These are phyloP conservation scores for Thalassarche chlororhynchos DNA, from an alignment of 2,113 vertebrate species.

Conservation along the genomic window DNA sequence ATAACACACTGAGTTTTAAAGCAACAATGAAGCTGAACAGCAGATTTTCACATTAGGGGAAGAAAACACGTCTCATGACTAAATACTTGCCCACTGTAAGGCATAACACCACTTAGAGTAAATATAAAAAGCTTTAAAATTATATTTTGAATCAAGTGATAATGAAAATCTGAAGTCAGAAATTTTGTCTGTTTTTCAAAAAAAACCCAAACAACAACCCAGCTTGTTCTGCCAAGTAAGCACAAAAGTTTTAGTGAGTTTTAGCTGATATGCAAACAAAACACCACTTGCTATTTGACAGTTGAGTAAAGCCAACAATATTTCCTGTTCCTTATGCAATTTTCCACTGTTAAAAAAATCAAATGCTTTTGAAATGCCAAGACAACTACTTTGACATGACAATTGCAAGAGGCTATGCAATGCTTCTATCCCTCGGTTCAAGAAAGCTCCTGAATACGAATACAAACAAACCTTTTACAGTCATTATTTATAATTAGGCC, in stretches of 20 bases:
- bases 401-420: neutral
- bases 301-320: neutral
- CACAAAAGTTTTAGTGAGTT: neutral
- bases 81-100: neutral
- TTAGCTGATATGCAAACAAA: neutral
- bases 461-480: neutral
- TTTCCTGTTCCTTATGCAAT: neutral
- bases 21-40: neutral
- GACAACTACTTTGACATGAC: neutral
- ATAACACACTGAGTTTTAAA: neutral
- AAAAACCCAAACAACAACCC: neutral
- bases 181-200: neutral
- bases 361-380: neutral
- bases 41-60: neutral
- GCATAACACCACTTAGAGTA: neutral
- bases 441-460: neutral
- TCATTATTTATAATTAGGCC: neutral
- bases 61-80: neutral
- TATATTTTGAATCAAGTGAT: neutral
- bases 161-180: neutral
- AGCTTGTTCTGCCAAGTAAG: neutral
- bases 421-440: neutral
- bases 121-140: neutral
- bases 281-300: neutral
- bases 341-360: neutral